These are phyloP conservation scores for Cancer borealis DNA, from an alignment of 2,888 invertebrate species.

Conservation along the genomic window DNA sequence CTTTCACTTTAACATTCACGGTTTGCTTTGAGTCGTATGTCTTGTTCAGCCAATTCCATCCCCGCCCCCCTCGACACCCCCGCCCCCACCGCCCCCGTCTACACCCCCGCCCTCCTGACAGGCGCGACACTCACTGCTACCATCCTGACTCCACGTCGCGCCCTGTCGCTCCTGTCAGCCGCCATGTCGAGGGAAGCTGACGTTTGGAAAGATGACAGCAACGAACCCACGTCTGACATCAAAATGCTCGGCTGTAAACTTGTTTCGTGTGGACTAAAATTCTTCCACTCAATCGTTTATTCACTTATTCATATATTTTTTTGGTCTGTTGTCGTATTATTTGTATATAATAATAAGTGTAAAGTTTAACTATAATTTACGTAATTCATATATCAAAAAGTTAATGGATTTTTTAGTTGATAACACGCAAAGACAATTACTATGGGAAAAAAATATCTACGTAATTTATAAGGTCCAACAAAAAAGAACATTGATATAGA, in stretches of 20 bases:
- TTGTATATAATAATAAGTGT: not conserved
- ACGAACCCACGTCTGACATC: not conserved
- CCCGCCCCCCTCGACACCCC: not conserved
- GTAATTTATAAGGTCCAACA: too few relatives aligned
- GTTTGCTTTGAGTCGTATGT: not conserved
- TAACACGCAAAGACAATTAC: not conserved
- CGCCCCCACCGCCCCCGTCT: not conserved
- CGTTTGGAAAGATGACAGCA: conserved; percentile 5
- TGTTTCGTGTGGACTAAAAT: not conserved
- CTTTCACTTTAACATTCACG: not conserved
- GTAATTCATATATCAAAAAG: not conserved
- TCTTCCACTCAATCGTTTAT: not conserved
- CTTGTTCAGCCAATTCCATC: not conserved
- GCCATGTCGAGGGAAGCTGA: not conserved
- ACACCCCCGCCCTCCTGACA: not conserved
- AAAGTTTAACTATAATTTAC: not conserved
- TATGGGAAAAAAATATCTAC: not conserved
- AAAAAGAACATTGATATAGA: not conserved
- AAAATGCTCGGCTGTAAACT: not conserved
- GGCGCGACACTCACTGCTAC: not conserved
- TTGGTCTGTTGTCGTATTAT: not conserved
- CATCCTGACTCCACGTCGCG: not conserved
- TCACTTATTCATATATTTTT: not conserved
- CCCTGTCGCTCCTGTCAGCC: conserved; percentile 9
- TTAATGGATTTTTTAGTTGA: too few relatives aligned